Base-by-base conservation (phyloP, 1,140 invertebrate genomes). In the Steinernema feltiae region DNA sequence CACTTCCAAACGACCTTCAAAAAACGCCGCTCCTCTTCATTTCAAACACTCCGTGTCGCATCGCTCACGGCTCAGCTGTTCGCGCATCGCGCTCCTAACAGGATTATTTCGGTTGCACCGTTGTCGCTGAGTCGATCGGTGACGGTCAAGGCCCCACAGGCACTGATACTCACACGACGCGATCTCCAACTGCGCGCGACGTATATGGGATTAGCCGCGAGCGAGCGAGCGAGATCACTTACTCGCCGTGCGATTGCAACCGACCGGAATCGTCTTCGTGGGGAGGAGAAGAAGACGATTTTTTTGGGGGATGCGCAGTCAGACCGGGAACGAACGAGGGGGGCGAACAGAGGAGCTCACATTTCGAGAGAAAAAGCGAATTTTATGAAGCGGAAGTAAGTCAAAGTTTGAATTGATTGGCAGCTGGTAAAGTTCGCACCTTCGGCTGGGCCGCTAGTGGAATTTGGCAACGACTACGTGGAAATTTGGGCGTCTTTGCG, bases 21-120 rank as follows among this genome's bases (percentile, higher is more conserved):
- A n/a, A n/a, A n/a, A n/a, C n/a, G n/a, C n/a, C n/a, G n/a, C n/a
- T n/a, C n/a, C n/a, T n/a, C 7, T 46, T 7, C 41, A 46, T 12
- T 46, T 46, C 41, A 46, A 46, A 46, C 41, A n/a, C 41, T 27
- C 53, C 24, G 15, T 27, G 2, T 63, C 15, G 12, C 24, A 27
- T 63, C 53, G 53, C 24, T 27, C 15, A 63, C 53, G 53, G 53
- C 53, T 63, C 53, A 63, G 53, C 53, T 63, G 53, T 63, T 63
- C 53, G 53, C 41, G n/a, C 41, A 46, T n/a, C n/a, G 41, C 41
- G 41, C 41, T n/a, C n/a, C 53, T 63, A 63, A 63, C 53, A 63
- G 53, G 53, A 63, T 63, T 63, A 63, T 63, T 63, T 63, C 53
- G 53, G 53, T 63, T 63, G n/a, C n/a, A n/a, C n/a, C n/a, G n/a